Percentiles rank a stretch among this genome's conserved stretches.
phyloP scores from a whole-genome alignment of 2,888 invertebrate genomes.

The Oxycera nigricornis region DNA sequence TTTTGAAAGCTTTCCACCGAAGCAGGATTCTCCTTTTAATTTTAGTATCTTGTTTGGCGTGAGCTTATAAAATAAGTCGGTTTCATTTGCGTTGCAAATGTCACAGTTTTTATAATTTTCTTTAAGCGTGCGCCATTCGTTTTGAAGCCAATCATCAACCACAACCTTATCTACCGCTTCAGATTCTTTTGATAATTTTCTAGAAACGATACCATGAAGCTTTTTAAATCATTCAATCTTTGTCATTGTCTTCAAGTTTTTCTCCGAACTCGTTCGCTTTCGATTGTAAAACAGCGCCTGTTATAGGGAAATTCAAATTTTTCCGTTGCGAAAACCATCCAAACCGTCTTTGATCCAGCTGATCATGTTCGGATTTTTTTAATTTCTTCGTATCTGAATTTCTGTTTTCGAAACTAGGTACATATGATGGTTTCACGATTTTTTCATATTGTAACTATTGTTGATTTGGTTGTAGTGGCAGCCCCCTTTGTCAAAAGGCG shows the following conservation, averaged over 20 bases:
- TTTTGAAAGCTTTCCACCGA: neutral
- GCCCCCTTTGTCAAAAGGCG: too few species aligned
- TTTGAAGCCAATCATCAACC: too few species aligned
- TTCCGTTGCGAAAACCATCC: too few species aligned
- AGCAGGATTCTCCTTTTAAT: neutral
- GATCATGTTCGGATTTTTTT: neutral
- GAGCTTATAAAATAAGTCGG: neutral
- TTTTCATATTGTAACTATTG: neutral
- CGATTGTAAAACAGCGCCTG: too few species aligned
- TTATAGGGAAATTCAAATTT: too few species aligned
- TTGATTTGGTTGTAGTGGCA: too few species aligned
- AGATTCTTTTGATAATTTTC: neutral
- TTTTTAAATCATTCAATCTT: neutral
- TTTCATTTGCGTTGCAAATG: neutral
- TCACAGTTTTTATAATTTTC: slow-evolving; percentile 1
- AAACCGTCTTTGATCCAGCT: neutral
- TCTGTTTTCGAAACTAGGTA: neutral
- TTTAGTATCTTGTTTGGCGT: neutral
- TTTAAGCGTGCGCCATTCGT: neutral
- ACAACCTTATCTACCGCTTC: neutral
- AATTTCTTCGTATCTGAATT: neutral
- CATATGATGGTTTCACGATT: neutral
- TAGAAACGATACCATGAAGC: neutral
- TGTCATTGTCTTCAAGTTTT: neutral
- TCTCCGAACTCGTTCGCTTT: neutral